phyloP scores from a whole-genome alignment of 2,113 vertebrate species.

The Ibidorhyncha struthersii region DNA sequence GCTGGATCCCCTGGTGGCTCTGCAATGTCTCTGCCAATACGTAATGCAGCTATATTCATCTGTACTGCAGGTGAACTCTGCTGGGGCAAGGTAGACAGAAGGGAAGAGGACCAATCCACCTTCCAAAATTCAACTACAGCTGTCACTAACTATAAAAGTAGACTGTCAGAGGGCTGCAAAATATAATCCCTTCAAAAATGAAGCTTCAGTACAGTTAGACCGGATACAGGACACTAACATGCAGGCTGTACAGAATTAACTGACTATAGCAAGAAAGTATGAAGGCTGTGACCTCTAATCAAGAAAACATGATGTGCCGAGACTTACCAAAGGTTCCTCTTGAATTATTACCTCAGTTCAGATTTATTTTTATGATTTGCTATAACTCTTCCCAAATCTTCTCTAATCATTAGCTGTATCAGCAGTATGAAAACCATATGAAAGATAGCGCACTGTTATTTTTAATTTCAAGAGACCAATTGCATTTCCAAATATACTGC shows the following conservation, averaged over 20 bases:
- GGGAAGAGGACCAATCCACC: neutral
- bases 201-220: neutral
- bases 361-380: slow-evolving; percentile 50
- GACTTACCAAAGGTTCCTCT: neutral
- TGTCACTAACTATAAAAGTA: neutral
- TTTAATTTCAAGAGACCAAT: slow-evolving; percentile 63
- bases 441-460: slow-evolving; percentile 35
- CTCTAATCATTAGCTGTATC: slow-evolving; percentile 58
- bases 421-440: slow-evolving; percentile 21
- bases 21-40: neutral
- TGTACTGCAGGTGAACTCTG: neutral
- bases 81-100: neutral
- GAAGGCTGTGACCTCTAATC: slow-evolving; percentile 15
- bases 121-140: neutral
- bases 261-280: neutral
- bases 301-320: neutral
- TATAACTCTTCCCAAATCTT: slow-evolving; percentile 40
- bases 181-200: neutral
- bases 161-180: neutral
- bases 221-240: neutral
- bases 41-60: neutral
- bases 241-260: neutral
- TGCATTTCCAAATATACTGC: slow-evolving; percentile 56
- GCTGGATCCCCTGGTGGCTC: neutral
- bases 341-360: slow-evolving; percentile 40